Evolutionary conservation across 2,797 vertebrate genomes (phyloP), one percentile per base, ranked within the genome.

Genomic region (Catostomus latipinnis): DNA sequence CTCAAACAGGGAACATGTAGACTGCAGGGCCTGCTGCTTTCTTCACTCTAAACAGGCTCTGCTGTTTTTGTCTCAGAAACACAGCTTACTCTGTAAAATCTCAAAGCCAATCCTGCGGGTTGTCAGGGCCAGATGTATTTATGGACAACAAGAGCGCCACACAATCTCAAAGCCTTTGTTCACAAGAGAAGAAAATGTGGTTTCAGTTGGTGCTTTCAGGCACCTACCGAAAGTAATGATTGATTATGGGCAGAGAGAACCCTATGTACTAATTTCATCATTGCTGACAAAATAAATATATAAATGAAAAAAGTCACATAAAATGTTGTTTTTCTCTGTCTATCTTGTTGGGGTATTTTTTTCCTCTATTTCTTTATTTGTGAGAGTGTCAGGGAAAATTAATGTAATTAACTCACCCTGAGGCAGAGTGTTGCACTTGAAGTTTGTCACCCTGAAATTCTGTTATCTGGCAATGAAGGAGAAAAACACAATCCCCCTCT

Each of bases 361-460:
- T 73, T 43, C 80, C 52, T 76, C 58, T 50, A 22, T 70, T 60
- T 81, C 22, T 73, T 73, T 76, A 14, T 56, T 89, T 89, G 88
- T 89, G 86, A 88, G 88, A 88, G 90, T 94, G 93, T 93, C 90
- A 82, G 81, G 82, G 88, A 91, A 93, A 94, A 94, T 91, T 90
- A 86, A 91, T 91, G 86, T 89, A 92, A 93, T 92, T 94, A 91
- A 91, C 90, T 90, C 89, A 88, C 90, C 93, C 92, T 85, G 87
- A 90, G 92, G 93, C 91, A 82, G 86, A 90, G 89, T 83, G 81
- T 90, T 83, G 81, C 85, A 84, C 91, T 92, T 91, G 89, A 88
- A 92, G 92, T 94, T 93, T 94, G 92, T 93, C 94, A 93, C 89
- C 89, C 89, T 86, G 90, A 88, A 93, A 93, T 93, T 90, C 91